These are phyloP conservation scores for Colletes collaris DNA, from an alignment of 2,888 invertebrate species.

Conservation along the genomic window DNA sequence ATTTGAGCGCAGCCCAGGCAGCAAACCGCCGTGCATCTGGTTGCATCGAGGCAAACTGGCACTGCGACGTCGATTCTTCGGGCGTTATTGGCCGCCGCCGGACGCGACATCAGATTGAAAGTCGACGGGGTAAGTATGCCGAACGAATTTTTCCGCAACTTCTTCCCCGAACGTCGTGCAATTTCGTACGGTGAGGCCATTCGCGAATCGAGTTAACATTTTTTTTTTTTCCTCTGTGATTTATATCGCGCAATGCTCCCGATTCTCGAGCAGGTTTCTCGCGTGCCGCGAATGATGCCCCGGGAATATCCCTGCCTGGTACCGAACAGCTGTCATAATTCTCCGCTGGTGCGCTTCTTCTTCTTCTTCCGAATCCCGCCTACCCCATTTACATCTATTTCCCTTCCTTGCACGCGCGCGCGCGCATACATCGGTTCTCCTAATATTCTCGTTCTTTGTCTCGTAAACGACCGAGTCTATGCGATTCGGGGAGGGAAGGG, in stretches of 20 bases:
- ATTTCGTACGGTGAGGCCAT: not conserved
- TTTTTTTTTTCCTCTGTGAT: conserved; percentile 27
- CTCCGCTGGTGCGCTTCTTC: conserved; percentile 66
- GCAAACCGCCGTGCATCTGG: conserved; percentile 97
- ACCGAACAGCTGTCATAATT: conserved; percentile 83
- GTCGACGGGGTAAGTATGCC: conserved; percentile 92
- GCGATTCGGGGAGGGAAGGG: conserved; percentile 21
- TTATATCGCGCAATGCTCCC: conserved; percentile 56
- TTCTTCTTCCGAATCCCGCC: conserved; percentile 50
- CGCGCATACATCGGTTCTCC: conserved; percentile 9
- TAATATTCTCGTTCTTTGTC: conserved; percentile 46
- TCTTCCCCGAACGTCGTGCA: too few relatives aligned
- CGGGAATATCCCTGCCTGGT: conserved; percentile 85
- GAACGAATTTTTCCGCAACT: not conserved
- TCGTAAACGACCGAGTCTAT: conserved; percentile 38
- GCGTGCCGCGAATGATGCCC: conserved; percentile 80
- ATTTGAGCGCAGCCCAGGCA: conserved; percentile 89
- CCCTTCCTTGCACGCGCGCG: conserved; percentile 13
- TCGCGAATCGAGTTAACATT: conserved; percentile 4
- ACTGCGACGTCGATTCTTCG: conserved; percentile 96
- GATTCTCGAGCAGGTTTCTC: conserved; percentile 64
- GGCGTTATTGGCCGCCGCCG: conserved; percentile 93
- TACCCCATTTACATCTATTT: conserved; percentile 8
- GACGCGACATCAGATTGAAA: conserved; percentile 94
- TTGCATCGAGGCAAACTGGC: conserved; percentile 95